Evolutionary conservation across 2,797 vertebrate genomes (phyloP), one percentile per base, ranked within the genome.

Genomic region (Telmatherina bonti): DNA sequence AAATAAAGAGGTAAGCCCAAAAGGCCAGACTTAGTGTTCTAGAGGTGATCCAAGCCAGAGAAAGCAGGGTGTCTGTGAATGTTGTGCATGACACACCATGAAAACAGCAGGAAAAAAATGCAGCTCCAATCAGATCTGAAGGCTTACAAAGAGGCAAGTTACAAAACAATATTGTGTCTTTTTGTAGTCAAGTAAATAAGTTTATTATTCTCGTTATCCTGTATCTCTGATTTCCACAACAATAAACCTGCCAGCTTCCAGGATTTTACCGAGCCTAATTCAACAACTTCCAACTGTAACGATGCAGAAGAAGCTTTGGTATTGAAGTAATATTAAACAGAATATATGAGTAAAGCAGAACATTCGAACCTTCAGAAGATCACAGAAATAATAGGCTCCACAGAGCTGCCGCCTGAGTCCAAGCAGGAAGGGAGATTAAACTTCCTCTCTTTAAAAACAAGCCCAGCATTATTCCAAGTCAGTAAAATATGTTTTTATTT

Each of bases 321-420:
- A 85, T 59, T 54, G 18, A 73, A 76, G 74, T 64, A 36, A 70
- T 55, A 53, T 78, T 83, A 62, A 84, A 88, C 62, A 85, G 72
- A 55, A 68, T 66, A 79, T 81, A 36, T 72, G 66, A 74, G 74
- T 41, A 22, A 69, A 63, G 75, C 24, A 11, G 72, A n/a, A n/a
- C 76, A 52, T 79, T 76, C 66, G 69, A 72, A 64, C 41, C 26
- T 64, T 79, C 85, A 87, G 89, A 91, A 56, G 67, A 89, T 90
- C 88, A 87, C 79, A 83, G 72, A 90, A 87, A 84, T 31, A 52
- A 74, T 83, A 51, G 35, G 54, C 26, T 79, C 33, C 53, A 47
- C 31, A 66, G 55, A 78, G 58, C 54, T 54, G 60, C 24, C 20
- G 66, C 62, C 22, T 54, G 26, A 66, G 51, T 64, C 76, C 67